Percentiles rank a stretch among this genome's conserved stretches.
Evolutionary conservation across 1,140 invertebrate species (phyloP).

Genomic region (Daktulosphaira vitifoliae): DNA sequence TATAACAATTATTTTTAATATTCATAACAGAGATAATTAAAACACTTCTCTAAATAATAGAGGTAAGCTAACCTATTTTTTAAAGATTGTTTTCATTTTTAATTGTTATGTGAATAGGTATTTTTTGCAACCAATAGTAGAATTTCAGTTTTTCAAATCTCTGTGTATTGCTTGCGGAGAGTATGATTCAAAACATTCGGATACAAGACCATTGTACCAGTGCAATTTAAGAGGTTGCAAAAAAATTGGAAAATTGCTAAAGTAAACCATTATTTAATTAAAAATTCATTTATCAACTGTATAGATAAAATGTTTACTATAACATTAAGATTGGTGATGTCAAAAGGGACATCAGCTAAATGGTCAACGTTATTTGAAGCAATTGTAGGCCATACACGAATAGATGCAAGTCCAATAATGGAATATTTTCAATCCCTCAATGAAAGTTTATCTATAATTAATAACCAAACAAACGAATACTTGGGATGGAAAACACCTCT

Average conservation of each 20-base stretch:
- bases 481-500: conserved; percentile 9
- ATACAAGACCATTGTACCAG: neutral
- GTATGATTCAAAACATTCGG: neutral
- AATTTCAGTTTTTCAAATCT: conserved; percentile 21
- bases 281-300: neutral
- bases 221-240: conserved; percentile 17
- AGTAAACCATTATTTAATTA: no score
- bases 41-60: no score
- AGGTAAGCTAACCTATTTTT: no score
- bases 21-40: no score
- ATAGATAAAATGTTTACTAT: neutral
- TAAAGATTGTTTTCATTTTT: no score
- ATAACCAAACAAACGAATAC: neutral
- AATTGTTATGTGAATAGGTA: neutral
- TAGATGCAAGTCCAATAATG: conserved; percentile 1
- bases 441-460: neutral
- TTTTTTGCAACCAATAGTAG: conserved; percentile 4
- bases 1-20: no score
- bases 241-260: conserved; percentile 14
- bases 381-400: conserved; percentile 1
- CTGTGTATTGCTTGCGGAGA: conserved; percentile 7
- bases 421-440: conserved; percentile 12
- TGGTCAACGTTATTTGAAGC: conserved; percentile 1
- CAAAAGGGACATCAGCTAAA: neutral
- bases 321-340: conserved; percentile 2